These are phyloP conservation scores for Melitaea cinxia DNA, from an alignment of 1,140 invertebrate genomes.

Conservation along the genomic window DNA sequence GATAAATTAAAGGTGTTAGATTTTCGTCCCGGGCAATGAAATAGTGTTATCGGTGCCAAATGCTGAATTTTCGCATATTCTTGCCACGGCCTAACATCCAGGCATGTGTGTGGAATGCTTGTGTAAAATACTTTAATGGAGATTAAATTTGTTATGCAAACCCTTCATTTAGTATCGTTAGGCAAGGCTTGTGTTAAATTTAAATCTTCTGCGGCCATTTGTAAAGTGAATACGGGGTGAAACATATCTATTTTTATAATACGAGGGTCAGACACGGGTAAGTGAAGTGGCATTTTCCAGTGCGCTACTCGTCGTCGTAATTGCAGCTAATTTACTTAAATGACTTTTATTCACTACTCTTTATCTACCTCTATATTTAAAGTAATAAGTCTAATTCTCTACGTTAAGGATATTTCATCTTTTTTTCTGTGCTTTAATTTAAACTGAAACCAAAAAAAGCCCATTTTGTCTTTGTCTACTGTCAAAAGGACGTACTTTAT, in stretches of 20 bases:
- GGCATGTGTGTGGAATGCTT: slow-evolving; percentile 4
- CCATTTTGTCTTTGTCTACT: too few species aligned
- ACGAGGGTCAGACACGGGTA: slow-evolving; percentile 22
- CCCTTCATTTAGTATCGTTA: slow-evolving; percentile 36
- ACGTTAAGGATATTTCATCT: too few species aligned
- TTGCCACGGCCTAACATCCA: background rate
- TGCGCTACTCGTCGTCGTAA: slow-evolving; percentile 14
- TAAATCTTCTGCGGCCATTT: slow-evolving; percentile 28
- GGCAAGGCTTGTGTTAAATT: slow-evolving; percentile 26
- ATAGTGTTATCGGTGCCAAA: slow-evolving; percentile 9
- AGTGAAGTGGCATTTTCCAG: slow-evolving; percentile 6
- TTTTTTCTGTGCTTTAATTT: too few species aligned
- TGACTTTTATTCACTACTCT: too few species aligned
- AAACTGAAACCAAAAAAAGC: too few species aligned
- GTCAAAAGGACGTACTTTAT: too few species aligned
- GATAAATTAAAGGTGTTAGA: slow-evolving; percentile 65
- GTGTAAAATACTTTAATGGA: slow-evolving; percentile 33
- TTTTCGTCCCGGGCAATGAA: slow-evolving; percentile 45
- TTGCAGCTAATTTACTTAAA: slow-evolving; percentile 13
- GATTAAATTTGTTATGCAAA: slow-evolving; percentile 40
- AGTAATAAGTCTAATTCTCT: too few species aligned
- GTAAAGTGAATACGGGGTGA: slow-evolving; percentile 7
- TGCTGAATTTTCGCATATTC: background rate
- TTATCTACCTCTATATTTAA: too few species aligned
- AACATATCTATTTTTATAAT: slow-evolving; percentile 18